Evolutionary conservation across 1,140 invertebrate species (phyloP).

Genomic region (Formica selysi): DNA sequence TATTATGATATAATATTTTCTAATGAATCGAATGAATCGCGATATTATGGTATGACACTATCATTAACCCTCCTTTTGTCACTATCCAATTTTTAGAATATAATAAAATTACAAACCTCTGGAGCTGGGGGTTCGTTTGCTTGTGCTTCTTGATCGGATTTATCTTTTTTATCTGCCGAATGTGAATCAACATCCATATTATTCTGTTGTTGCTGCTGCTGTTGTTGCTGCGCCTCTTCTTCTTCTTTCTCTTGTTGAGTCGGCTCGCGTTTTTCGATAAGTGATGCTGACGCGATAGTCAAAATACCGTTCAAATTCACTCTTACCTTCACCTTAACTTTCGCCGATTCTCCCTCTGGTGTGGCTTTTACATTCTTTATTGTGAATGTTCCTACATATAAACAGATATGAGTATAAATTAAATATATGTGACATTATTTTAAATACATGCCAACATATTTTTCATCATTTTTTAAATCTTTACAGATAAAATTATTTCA

Average conservation of each 20-base stretch:
- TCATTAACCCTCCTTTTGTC: background rate
- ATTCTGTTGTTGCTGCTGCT: conserved; percentile 84
- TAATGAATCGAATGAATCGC: background rate
- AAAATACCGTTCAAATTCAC: conserved; percentile 98
- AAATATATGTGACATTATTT: background rate
- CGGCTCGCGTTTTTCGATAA: conserved; percentile 93
- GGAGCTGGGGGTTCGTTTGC: conserved; percentile 86
- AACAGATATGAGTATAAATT: background rate
- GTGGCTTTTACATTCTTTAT: conserved; percentile 95
- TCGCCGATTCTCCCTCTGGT: conserved; percentile 95
- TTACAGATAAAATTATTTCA: conserved; percentile 22
- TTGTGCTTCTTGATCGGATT: conserved; percentile 84
- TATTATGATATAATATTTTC: conserved; percentile 11
- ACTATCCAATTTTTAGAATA: background rate
- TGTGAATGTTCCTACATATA: conserved; percentile 90
- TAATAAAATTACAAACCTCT: conserved; percentile 82
- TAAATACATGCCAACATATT: background rate
- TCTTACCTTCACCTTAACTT: conserved; percentile 98
- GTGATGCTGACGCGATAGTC: conserved; percentile 93
- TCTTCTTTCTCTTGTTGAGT: conserved; percentile 88
- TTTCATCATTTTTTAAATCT: background rate
- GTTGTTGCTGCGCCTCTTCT: conserved; percentile 83
- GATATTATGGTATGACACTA: background rate
- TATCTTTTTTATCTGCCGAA: conserved; percentile 83
- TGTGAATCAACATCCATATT: conserved; percentile 85